Evolutionary conservation across 2,797 vertebrate species (phyloP), one percentile per base, ranked within the genome.

Genomic region (Artibeus lituratus): DNA sequence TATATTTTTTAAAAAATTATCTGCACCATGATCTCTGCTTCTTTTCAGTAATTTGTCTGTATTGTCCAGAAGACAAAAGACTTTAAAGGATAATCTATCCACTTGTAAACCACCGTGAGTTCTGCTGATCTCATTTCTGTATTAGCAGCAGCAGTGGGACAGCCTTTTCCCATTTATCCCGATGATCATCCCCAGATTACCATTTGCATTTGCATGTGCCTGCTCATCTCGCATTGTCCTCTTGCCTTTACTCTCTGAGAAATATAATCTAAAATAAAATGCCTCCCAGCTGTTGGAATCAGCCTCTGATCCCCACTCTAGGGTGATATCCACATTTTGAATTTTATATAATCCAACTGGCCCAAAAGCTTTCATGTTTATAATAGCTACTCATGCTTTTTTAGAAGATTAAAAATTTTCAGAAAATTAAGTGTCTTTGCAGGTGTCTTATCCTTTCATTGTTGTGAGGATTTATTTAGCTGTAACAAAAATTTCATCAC

Each of bases 271-370:
- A 65, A 89, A 95, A 95, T 90, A 84, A 89, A 96, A 91, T 74
- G 26, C 26, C 42, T 86, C 77, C 77, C 70, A 86, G 76, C 53
- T 87, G 18, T 76, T 74, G 81, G 35, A 73, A 87, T 32, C 37
- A 91, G 44, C 51, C 67, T 91, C 74, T 95, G 59, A 87, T 89
- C 62, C 84, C 53, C 49, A 90, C 51, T n/a, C 26, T 37, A 49
- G 84, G 55, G 62, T 70, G 70, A 87, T 95, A 76, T 8, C 84
- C 91, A 90, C n/a, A 94, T 87, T 93, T 69, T 90, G 37, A 94
- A 93, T 91, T 95, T 96, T 90, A 24, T 89, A n/a, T 85, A 91
- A 96, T 96, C 74, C 86, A 96, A 47, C 72, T 95, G 86, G 70
- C 80, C 83, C 94, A 76, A 97, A 94, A 26, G 11, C 67, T 87